Conservation (phyloP, 1,140 invertebrate species). For the Euglossa dilemma region DNA sequence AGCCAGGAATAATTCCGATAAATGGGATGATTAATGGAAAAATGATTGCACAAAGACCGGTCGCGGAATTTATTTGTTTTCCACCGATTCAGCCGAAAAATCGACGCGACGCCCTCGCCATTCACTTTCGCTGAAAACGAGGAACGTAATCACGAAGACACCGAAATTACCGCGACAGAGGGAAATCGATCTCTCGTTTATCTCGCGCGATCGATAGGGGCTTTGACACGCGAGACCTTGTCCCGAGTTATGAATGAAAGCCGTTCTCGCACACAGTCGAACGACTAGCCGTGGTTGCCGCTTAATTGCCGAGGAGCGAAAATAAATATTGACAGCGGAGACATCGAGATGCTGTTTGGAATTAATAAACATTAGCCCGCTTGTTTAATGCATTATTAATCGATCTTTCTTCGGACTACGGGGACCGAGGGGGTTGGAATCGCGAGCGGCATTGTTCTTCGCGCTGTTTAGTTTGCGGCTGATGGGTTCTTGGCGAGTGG, state of each 20-base stretch:
- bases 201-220: neutral
- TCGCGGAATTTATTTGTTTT: no score
- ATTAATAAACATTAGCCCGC: constrained; percentile 18
- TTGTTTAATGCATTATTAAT: constrained; percentile 31
- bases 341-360: neutral
- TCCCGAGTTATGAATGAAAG: neutral
- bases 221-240: no score
- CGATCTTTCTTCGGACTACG: neutral
- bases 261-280: no score
- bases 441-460: neutral
- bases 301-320: constrained; percentile 7
- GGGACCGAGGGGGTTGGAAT: neutral
- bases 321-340: constrained; percentile 28
- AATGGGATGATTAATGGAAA: no score
- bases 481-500: constrained; percentile 20
- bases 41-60: no score
- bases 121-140: no score
- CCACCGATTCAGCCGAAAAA: no score
- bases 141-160: no score
- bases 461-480: neutral
- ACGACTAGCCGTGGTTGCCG: neutral
- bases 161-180: no score
- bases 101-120: no score
- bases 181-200: neutral
- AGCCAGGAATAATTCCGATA: no score